A percentile compares a stretch with the other conserved stretches of the same genome.
Conservation (phyloP, 2,113 vertebrate species). For the Heliornis fulica region DNA sequence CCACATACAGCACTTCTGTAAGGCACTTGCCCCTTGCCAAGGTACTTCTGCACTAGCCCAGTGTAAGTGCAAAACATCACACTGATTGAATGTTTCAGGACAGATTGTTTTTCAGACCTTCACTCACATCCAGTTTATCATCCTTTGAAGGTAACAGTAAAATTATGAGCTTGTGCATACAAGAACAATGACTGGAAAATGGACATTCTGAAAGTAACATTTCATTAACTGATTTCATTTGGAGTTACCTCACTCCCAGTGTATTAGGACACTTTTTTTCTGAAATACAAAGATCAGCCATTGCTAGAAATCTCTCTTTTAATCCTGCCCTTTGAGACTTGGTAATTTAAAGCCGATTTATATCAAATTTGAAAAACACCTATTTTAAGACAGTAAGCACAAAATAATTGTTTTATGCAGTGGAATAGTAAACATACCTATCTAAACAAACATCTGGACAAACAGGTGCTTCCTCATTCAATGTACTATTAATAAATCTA, state of each 20-base stretch:
- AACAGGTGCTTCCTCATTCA: slow-evolving; percentile 12
- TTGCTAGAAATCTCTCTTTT: not conserved
- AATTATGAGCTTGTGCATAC: not conserved
- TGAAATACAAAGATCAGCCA: accelerated
- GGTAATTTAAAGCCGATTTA: not conserved
- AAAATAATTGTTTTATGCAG: not conserved
- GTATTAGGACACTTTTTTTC: not conserved
- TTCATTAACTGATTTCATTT: not conserved
- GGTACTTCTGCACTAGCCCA: not conserved
- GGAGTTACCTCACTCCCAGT: not conserved
- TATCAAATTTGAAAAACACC: not conserved
- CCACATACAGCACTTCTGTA: not conserved
- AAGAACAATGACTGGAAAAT: not conserved
- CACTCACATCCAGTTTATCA: not conserved
- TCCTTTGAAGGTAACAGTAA: not conserved
- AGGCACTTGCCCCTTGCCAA: too few relatives aligned
- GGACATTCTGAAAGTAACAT: not conserved
- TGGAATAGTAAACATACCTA: not conserved
- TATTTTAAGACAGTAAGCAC: not conserved
- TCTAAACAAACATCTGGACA: slow-evolving; percentile 35
- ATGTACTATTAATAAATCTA: slow-evolving; percentile 35
- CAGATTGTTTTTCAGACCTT: not conserved
- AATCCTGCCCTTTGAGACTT: not conserved
- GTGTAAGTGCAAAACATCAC: not conserved
- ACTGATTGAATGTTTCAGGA: accelerated